Conservation (phyloP, 2,797 vertebrate genomes). For the Aldrovandia affinis region DNA sequence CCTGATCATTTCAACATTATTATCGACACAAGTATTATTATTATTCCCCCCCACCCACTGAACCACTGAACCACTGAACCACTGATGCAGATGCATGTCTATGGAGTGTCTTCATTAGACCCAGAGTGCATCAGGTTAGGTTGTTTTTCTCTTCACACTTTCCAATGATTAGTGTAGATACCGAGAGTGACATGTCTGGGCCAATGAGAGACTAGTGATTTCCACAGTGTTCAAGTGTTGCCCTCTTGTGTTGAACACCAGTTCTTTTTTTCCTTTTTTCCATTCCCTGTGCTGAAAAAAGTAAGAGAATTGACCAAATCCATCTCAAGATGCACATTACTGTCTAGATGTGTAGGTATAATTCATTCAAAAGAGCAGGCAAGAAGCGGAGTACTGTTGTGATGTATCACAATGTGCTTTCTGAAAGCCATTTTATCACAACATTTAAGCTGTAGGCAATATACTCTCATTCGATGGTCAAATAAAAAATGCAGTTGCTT, state of each 20-base stretch:
- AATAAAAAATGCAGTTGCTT: conserved; percentile 36
- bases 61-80: too few relatives aligned
- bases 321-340: neutral
- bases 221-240: neutral
- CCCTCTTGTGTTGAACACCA: neutral
- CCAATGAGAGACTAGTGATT: neutral
- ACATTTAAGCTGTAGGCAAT: conserved; percentile 61
- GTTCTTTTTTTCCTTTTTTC: neutral
- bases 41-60: neutral
- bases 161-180: neutral
- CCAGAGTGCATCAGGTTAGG: neutral
- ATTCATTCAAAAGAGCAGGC: neutral
- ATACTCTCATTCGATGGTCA: conserved; percentile 47
- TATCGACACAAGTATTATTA: too few relatives aligned
- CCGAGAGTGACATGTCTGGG: neutral
- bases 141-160: neutral
- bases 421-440: neutral
- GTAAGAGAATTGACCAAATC: neutral
- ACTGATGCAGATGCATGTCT: neutral
- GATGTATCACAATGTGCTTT: neutral
- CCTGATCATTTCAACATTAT: too few relatives aligned
- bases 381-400: neutral
- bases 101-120: neutral
- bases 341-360: neutral
- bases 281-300: neutral